These are phyloP conservation scores for Apteryx owenii DNA, from an alignment of 2,113 vertebrate species.

Conservation along the genomic window DNA sequence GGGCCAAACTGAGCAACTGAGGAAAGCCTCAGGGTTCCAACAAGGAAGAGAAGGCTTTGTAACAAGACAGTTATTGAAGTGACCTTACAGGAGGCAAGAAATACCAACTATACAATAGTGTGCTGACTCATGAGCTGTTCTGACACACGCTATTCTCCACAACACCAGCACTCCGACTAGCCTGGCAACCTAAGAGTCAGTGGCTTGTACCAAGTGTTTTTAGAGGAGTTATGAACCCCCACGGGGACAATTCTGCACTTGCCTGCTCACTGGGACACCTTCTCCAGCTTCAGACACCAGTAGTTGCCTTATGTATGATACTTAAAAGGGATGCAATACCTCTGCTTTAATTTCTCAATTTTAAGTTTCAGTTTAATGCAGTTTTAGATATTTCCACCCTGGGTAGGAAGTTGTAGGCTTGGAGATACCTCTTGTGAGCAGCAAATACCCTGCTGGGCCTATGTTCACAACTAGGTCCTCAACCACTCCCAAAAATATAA, in stretches of 20 bases:
- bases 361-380: neutral
- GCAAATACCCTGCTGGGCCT: neutral
- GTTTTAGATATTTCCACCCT: neutral
- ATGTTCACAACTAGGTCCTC: neutral
- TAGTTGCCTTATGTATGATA: accelerated
- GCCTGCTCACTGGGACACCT: neutral
- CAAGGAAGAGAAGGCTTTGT: neutral
- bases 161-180: neutral
- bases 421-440: neutral
- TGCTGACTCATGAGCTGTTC: neutral
- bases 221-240: neutral
- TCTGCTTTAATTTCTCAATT: neutral
- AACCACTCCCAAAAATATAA: neutral
- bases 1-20: neutral
- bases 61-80: neutral
- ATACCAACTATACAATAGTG: accelerated
- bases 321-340: neutral
- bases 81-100: neutral
- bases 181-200: neutral
- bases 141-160: accelerated
- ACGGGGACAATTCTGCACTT: neutral
- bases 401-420: neutral
- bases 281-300: neutral
- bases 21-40: neutral
- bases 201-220: neutral